A percentile compares a stretch with the other conserved stretches of the same genome.
Evolutionary conservation across 2,113 vertebrate species (phyloP).

Genomic region (Perca schrenkii): DNA sequence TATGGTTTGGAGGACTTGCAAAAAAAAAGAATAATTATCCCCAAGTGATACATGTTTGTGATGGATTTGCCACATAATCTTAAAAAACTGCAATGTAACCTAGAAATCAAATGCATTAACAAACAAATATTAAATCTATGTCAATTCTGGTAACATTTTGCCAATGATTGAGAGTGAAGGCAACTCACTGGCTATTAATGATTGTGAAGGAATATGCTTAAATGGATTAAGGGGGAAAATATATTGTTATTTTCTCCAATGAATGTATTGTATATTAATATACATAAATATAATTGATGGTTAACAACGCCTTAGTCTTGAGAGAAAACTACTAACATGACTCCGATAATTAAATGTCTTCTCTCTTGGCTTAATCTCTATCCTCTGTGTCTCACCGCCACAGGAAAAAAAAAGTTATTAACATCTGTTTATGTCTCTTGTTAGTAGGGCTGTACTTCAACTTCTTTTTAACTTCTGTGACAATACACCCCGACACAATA

Average conservation of each 20-base stretch:
- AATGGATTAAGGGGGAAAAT: not conserved
- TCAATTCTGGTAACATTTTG: not conserved
- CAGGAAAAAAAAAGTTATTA: slow-evolving; percentile 49
- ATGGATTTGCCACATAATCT: slow-evolving; percentile 19
- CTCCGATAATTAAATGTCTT: slow-evolving; percentile 58
- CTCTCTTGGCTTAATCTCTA: slow-evolving; percentile 44
- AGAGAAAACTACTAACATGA: slow-evolving; percentile 17
- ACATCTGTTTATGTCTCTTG: slow-evolving; percentile 39
- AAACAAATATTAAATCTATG: not conserved
- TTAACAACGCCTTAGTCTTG: slow-evolving; percentile 8
- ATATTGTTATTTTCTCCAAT: not conserved
- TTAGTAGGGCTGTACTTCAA: slow-evolving; percentile 30
- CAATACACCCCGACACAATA: slow-evolving; percentile 14
- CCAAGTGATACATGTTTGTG: not conserved
- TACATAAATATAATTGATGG: slow-evolving; percentile 15
- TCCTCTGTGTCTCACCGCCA: slow-evolving; percentile 38
- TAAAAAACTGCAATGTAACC: not conserved
- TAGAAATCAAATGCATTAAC: slow-evolving; percentile 3
- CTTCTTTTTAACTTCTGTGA: slow-evolving; percentile 5
- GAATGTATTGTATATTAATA: not conserved
- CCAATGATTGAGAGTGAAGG: not conserved
- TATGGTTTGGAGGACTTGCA: no score
- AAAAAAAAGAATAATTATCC: not conserved
- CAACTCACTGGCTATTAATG: not conserved
- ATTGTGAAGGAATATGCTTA: not conserved